Evolutionary conservation across 2,113 vertebrate species (phyloP), one percentile per base, ranked within the genome.

Genomic region (Leptodactylus fuscus): DNA sequence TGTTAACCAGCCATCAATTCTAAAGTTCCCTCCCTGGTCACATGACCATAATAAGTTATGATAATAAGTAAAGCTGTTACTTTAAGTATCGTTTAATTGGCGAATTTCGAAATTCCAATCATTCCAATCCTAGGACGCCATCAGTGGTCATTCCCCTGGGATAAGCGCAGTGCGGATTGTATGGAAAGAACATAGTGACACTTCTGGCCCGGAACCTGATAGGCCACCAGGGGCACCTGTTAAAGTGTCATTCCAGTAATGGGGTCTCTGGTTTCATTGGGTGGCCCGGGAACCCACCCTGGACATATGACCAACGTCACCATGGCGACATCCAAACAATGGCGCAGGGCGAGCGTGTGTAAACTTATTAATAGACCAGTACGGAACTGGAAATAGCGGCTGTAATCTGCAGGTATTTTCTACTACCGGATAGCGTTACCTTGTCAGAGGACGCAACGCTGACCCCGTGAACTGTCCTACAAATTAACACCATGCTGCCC

Each of bases 301-400:
- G 85, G 87, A 89, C 71, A 91, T 87, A 89, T 89, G 90, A 91
- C 88, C 91, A 87, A 87, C 55, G 87, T 90, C 89, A 81, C 91
- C 92, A 93, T 93, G 88, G 93, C 89, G 93, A 95, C 93, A 91
- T 88, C 92, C 92, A 94, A 91, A 94, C 88, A 88, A 79, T 16
- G 29, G 41, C 71, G 87, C 85, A 88, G 88, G 83, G 90, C 5
- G 51, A 80, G 80, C 88, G 89, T 88, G 88, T 88, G 88, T 85
- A 87, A 91, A 88, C 88, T 87, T 92, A 91, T 91, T 92, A 90
- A 92, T 90, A 90, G 91, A n/a, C 82, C 88, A 79, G 49, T 70
- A 87, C 85, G 77, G 88, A 86, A 87, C 90, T 91, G 88, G 87
- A 92, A 93, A 94, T 91, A 91, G 91, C 89, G 80, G 53, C 88